Base-by-base conservation (phyloP, 2,888 invertebrate species). In the Zeuzera pyrina region DNA sequence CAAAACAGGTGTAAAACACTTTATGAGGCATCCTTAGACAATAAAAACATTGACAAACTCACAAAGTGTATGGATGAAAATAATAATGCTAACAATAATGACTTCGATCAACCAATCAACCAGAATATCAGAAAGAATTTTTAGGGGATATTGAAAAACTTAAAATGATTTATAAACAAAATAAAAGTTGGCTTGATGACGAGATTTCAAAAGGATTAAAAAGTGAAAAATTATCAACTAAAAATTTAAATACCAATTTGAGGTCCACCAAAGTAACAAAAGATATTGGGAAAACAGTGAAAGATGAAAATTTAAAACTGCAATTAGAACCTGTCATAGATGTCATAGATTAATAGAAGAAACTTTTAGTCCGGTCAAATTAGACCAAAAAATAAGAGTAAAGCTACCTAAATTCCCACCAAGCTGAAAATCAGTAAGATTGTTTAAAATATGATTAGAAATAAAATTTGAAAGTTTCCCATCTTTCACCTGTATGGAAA, bases 131-230 rank as follows among this genome's bases (percentile, higher is more conserved):
- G 52, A 74, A 65, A 44, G 69, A 74, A 12, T 70, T 73, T 47
- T 30, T 70, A 14, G 54, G 40, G 42, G 72, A 77, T 29, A 48
- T 79, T 39, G 50, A 63, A 11, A 74, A 70, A 51, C 51, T 79
- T 26, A 70, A 63, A 40, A 56, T 57, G 47, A 53, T 71, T 36
- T 79, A 81, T 43, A 56, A 70, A 38, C 63, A 76, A 49, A 79
- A 78, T 49, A 76, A 69, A 57, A 65, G 61, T 40, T 77, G 76
- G 76, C 43, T 79, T 24, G 77, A 79, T 59, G 57, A 58, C 31
- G 74, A 79, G 55, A 56, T 77, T 25, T 45, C 53, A 2, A 64
- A 54, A 44, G 59, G 72, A 45, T 41, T 68, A 27, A 62, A 64
- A 42, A 34, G 46, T 40, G 70, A 74, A 6, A 12, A 25, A 25